Evolutionary conservation across 2,888 invertebrate genomes (phyloP).

Genomic region (Trichogramma evanescens): DNA sequence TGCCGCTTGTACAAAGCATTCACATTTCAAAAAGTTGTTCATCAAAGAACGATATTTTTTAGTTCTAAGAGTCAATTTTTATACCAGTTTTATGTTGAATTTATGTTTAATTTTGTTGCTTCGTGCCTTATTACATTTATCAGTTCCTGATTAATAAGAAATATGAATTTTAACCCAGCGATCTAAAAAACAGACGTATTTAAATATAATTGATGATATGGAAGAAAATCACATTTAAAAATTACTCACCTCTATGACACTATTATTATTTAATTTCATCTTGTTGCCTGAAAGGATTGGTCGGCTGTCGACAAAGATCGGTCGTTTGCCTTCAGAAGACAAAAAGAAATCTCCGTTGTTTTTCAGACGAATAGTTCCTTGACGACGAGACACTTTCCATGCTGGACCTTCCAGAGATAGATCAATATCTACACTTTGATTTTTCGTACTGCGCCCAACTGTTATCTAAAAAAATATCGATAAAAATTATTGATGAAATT

Average conservation of each 20-base stretch:
- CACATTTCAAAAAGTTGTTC: conserved; percentile 6
- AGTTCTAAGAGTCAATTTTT: not conserved
- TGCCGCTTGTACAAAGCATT: too few relatives aligned
- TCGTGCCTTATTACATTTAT: conserved; percentile 85
- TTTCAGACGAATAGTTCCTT: conserved; percentile 81
- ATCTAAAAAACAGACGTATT: conserved; percentile 52
- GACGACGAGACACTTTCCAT: conserved; percentile 85
- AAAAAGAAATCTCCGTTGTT: conserved; percentile 94
- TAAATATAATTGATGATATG: not conserved
- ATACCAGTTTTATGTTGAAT: conserved; percentile 30
- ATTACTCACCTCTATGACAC: conserved; percentile 75
- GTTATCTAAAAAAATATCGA: conserved; percentile 61
- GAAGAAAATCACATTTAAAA: not conserved
- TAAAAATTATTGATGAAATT: not conserved
- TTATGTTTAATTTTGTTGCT: conserved; percentile 69
- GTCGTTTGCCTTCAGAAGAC: conserved; percentile 89
- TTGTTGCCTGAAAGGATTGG: conserved; percentile 84
- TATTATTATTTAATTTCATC: conserved; percentile 85
- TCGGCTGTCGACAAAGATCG: conserved; percentile 89
- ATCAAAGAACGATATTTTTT: not conserved
- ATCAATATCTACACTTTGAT: conserved; percentile 87
- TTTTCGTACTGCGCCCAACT: conserved; percentile 82
- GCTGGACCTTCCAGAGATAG: conserved; percentile 89
- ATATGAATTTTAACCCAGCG: conserved; percentile 84
- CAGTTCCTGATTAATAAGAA: conserved; percentile 85